Evolutionary conservation across 2,888 invertebrate species (phyloP), one percentile per base, ranked within the genome.

Genomic region (Tenthredo distinguenda): DNA sequence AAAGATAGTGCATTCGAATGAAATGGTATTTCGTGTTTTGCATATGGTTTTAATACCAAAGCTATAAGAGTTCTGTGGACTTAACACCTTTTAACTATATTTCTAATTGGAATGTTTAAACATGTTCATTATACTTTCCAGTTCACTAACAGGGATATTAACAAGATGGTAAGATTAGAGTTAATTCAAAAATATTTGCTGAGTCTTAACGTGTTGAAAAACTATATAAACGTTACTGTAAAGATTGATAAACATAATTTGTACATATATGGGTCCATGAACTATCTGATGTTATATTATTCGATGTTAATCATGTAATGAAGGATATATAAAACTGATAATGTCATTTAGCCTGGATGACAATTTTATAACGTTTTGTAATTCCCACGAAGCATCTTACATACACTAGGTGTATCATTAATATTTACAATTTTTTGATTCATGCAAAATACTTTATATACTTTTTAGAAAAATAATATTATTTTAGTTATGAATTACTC

Each of bases 321-420:
- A 26, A 26, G 1, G 26, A 26, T 26, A 76, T 55, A n/a, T n/a
- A 26, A 47, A 47, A 47, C 7, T 76, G 26, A 47, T 26, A 76
- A 76, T 76, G 6, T 47, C 26, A 21, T 76, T 43, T 15, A 76
- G 47, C 58, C 9, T 5, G 18, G 37, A 26, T 58, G 34, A 58
- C 34, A 79, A 79, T 55, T 55, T 58, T 55, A 34, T 58, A 79
- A 58, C 77, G 55, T 79, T 79, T 79, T 79, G 34, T 79, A 79
- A 58, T 79, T 18, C n/a, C 37, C 34, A 37, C 1, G 47, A 76
- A 76, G 21, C 15, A 58, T 34, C 34, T 79, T 37, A 37, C 74
- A 18, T 34, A 55, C 77, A 55, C 18, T 18, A 34, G 43, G 12
- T 10, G 55, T 79, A 55, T 77, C 26, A 47, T 21, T 26, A 5